Base-by-base conservation (phyloP, 2,113 vertebrate species). In the Vulpes vulpes region DNA sequence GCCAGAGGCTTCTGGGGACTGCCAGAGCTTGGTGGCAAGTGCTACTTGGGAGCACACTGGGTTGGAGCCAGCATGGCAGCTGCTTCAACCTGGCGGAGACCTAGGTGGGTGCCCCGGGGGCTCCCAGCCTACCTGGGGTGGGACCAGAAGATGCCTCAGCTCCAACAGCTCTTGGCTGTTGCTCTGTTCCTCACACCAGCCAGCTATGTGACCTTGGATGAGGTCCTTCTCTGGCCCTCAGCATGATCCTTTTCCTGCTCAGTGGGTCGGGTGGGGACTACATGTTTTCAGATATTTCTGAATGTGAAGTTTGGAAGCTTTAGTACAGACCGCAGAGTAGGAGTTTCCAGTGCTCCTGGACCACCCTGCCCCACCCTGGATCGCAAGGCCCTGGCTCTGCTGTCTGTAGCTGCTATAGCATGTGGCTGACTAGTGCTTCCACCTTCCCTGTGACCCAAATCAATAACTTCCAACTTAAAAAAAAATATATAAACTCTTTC, bases 271-370 rank as follows among this genome's bases (percentile, higher is more conserved):
- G 49, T 16, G 55, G 62, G 38, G 51, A 55, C 69, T 95, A 38
- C 38, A 30, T 91, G 49, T 27, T 62, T 38, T 80, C 2, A 5
- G 51, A 59, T 94, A 49, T 83, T 57, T 78, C 27, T n/a, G 51
- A 80, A 35, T 30, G 35, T 93, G 32, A 79, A n/a, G 64, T 95
- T 71, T 94, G 94, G 71, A 59, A 65, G 22, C 53, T 88, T 81
- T 32, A 64, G 57, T 85, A 4, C 5, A 91, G 92, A 53, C 38
- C 20, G 17, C 15, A 49, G n/a, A 32, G 32, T 76, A 32, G 22
- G 32, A 82, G 57, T 92, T 79, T 83, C 51, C 79, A 10, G 38
- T 64, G 64, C 79, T 81, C 79, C 80, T 87, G 53, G 59, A n/a
- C 19, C 25, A 25, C 62, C 23, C 32, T 1, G 1, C 20, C 30